Percentiles rank a stretch among this genome's conserved stretches.
These are phyloP conservation scores for Ariolimax columbianus DNA, from an alignment of 2,888 invertebrate species.

Conservation along the genomic window DNA sequence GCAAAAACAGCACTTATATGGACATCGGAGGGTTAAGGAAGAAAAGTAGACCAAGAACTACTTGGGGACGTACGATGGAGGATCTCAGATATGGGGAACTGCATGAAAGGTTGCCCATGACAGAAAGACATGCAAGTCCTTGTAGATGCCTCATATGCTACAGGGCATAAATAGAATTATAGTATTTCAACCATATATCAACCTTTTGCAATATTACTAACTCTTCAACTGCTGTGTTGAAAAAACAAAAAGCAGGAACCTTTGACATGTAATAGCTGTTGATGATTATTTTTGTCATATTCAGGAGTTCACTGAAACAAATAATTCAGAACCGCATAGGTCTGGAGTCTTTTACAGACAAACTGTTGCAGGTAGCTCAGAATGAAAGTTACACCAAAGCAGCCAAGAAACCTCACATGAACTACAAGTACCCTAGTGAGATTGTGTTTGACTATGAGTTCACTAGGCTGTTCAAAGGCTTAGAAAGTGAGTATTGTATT, in stretches of 20 bases:
- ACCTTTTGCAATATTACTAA: too few relatives aligned
- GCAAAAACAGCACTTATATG: too few relatives aligned
- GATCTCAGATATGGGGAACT: too few relatives aligned
- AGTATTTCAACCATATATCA: too few relatives aligned
- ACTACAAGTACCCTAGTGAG: slow-evolving; percentile 87
- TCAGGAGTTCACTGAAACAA: slow-evolving; percentile 86
- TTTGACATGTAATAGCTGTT: too few relatives aligned
- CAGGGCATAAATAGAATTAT: too few relatives aligned
- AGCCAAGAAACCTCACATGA: slow-evolving; percentile 94
- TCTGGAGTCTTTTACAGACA: slow-evolving; percentile 90
- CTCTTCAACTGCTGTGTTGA: background rate
- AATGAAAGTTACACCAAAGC: slow-evolving; percentile 95
- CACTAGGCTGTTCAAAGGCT: slow-evolving; percentile 89
- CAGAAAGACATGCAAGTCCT: too few relatives aligned
- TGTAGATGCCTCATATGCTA: too few relatives aligned
- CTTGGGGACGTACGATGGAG: too few relatives aligned
- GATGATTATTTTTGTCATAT: slow-evolving; percentile 45
- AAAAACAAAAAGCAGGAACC: background rate
- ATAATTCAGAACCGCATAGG: slow-evolving; percentile 92
- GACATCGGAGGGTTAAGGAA: too few relatives aligned
- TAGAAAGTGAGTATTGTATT: slow-evolving; percentile 77
- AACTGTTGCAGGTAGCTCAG: slow-evolving; percentile 89
- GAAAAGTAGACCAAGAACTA: too few relatives aligned
- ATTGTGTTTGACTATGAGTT: slow-evolving; percentile 96
- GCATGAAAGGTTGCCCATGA: too few relatives aligned